These are phyloP conservation scores for Carposina sasakii DNA, from an alignment of 1,140 invertebrate genomes.

Conservation along the genomic window DNA sequence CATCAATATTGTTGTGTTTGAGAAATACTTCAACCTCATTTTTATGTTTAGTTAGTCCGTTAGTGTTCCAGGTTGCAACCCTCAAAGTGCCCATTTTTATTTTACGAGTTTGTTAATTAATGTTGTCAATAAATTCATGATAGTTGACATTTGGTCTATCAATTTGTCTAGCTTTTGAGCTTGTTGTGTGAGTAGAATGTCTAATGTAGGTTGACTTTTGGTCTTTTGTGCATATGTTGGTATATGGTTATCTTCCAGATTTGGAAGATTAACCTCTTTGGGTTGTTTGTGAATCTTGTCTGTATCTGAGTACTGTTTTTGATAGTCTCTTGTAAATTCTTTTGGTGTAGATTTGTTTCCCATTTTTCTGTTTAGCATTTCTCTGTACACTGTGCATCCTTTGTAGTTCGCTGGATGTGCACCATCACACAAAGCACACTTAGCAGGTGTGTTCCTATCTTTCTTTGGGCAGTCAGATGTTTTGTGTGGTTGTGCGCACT, in stretches of 20 bases:
- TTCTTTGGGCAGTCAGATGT: no score
- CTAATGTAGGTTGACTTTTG: not conserved
- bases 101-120: not conserved
- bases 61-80: conserved; percentile 3
- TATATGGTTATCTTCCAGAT: not conserved
- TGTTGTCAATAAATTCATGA: not conserved
- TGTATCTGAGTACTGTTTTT: not conserved
- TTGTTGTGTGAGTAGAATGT: not conserved
- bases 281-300: not conserved
- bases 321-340: not conserved
- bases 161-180: not conserved
- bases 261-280: not conserved
- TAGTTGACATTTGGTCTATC: not conserved
- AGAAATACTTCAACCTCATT: conserved; percentile 1
- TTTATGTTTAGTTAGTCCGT: conserved; percentile 1
- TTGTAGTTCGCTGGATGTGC: not conserved
- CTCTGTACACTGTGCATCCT: conserved; percentile 1
- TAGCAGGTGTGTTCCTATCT: not conserved
- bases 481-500: no score
- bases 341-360: not conserved
- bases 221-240: not conserved
- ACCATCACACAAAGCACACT: not conserved
- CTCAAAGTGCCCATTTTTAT: not conserved
- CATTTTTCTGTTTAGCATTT: not conserved
- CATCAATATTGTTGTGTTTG: not conserved